Conservation (phyloP, 2,888 invertebrate genomes). For the Lissonota sp. region DNA sequence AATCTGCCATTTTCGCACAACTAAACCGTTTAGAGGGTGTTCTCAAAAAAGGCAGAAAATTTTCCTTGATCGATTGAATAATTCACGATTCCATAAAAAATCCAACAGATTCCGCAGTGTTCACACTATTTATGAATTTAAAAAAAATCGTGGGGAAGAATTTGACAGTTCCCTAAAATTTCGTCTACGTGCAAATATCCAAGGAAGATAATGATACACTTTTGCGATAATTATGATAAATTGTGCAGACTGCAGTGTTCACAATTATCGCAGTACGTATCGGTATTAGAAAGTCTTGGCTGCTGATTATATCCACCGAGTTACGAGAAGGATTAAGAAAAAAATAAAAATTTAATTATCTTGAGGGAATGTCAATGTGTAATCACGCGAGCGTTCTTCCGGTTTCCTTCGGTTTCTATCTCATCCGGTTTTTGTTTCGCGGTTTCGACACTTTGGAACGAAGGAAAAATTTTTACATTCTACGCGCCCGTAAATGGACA, state of each 20-base stretch:
- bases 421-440: not conserved
- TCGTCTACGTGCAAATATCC: no score
- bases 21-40: no score
- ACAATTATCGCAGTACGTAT: slow-evolving; percentile 38
- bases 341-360: not conserved
- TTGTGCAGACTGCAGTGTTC: slow-evolving; percentile 8
- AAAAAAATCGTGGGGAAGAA: no score
- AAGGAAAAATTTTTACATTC: not conserved
- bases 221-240: not conserved
- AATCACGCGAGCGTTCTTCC: slow-evolving; percentile 42
- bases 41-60: no score
- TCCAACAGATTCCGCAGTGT: no score
- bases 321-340: slow-evolving; percentile 14
- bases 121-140: no score
- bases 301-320: slow-evolving; percentile 21
- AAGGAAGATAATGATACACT: no score
- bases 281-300: slow-evolving; percentile 55
- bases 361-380: slow-evolving; percentile 20
- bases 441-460: slow-evolving; percentile 11
- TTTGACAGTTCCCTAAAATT: no score
- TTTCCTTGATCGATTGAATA: no score
- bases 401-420: slow-evolving; percentile 18
- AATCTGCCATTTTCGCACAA: no score
- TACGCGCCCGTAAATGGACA: not conserved
- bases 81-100: no score